Evolutionary conservation across 2,113 vertebrate species (phyloP).

Genomic region (Chlorodrepanis virens): DNA sequence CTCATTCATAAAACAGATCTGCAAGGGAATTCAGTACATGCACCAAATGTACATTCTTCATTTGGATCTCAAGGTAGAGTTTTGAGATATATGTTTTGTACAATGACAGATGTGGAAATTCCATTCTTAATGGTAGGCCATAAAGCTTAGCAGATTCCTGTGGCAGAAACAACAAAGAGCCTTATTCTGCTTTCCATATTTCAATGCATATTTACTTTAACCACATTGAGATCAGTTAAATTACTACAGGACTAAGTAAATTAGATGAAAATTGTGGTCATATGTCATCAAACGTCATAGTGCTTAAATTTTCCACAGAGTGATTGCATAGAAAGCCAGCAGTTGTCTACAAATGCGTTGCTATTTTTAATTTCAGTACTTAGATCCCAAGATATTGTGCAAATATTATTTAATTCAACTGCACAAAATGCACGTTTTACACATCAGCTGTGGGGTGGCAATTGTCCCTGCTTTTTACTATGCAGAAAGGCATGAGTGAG

Average conservation of each 20-base stretch:
- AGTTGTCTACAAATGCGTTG: background rate
- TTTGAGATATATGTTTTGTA: background rate
- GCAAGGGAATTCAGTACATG: slow-evolving; percentile 94
- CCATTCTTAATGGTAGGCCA: background rate
- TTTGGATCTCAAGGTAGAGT: slow-evolving; percentile 93
- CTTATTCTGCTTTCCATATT: background rate
- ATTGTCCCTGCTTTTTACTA: background rate
- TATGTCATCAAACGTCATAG: background rate
- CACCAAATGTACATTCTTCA: slow-evolving; percentile 98
- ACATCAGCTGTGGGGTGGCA: background rate
- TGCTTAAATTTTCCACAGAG: background rate
- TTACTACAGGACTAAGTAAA: background rate
- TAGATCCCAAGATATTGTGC: background rate
- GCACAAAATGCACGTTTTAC: background rate
- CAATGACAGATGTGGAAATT: background rate
- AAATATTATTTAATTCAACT: background rate
- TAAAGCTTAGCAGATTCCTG: background rate
- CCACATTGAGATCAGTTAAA: background rate
- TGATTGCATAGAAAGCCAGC: background rate
- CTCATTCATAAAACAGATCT: slow-evolving; percentile 91
- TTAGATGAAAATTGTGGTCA: background rate
- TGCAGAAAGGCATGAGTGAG: background rate
- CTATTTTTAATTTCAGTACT: background rate
- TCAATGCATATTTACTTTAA: background rate
- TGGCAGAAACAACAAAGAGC: background rate